Evolutionary conservation across 2,113 vertebrate genomes (phyloP).

Genomic region (Thinocorus orbignyianus): DNA sequence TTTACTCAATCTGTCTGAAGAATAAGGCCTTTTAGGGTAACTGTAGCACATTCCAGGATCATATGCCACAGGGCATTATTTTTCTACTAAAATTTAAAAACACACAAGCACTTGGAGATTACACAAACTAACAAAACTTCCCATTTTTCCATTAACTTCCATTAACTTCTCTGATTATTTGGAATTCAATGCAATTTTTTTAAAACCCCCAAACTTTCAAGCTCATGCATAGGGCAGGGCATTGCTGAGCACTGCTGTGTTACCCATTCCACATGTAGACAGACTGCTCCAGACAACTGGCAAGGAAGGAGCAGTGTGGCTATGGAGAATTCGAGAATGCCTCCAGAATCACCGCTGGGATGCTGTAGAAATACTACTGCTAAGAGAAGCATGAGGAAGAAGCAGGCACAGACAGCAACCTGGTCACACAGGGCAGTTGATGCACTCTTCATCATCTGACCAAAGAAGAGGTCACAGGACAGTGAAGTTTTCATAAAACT

Average conservation of each 20-base stretch:
- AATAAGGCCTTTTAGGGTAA: not conserved
- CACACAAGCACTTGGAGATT: not conserved
- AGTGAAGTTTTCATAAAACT: not conserved
- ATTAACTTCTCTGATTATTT: not conserved
- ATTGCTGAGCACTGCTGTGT: not conserved
- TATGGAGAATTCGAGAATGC: not conserved
- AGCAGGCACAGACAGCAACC: not conserved
- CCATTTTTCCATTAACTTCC: no score
- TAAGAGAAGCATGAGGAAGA: not conserved
- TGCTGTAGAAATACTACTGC: fast-evolving
- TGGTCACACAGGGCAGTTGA: not conserved
- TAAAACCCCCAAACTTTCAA: not conserved
- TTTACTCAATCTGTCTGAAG: not conserved
- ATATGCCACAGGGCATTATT: not conserved
- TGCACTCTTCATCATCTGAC: not conserved
- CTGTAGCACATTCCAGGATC: not conserved
- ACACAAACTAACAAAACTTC: not conserved
- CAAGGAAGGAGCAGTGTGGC: not conserved
- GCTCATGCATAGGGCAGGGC: not conserved
- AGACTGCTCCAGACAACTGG: not conserved
- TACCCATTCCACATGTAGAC: not conserved
- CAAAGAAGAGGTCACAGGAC: not conserved
- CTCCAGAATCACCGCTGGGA: not conserved
- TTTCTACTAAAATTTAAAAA: not conserved
- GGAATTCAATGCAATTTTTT: not conserved